Percentiles rank a stretch among this genome's conserved stretches.
Conservation (phyloP, 1,140 invertebrate genomes). For the Apis florea region DNA sequence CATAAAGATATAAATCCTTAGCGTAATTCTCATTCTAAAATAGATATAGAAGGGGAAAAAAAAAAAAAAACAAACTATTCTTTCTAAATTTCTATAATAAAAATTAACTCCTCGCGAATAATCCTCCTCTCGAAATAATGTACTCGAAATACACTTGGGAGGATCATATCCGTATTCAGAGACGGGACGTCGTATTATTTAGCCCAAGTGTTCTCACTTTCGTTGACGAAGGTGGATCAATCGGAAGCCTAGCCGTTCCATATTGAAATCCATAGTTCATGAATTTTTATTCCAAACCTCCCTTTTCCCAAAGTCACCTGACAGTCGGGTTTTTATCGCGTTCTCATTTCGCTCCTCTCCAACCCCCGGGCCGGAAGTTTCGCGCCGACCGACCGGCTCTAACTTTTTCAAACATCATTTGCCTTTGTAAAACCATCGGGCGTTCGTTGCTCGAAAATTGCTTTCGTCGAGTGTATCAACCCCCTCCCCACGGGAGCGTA, state of each 20-base stretch:
- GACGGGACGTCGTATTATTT: constrained; percentile 14
- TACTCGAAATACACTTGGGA: no score
- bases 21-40: no score
- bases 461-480: constrained; percentile 55
- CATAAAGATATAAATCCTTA: no score
- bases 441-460: constrained; percentile 51
- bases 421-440: constrained; percentile 44
- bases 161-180: no score
- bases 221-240: background rate
- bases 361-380: constrained; percentile 15
- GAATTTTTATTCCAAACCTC: constrained; percentile 38
- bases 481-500: constrained; percentile 46
- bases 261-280: constrained; percentile 52
- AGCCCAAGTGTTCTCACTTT: background rate
- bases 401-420: constrained; percentile 60
- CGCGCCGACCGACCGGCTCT: constrained; percentile 13
- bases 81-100: no score
- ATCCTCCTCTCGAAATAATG: no score
- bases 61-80: no score
- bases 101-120: no score
- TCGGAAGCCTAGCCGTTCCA: constrained; percentile 8
- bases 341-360: constrained; percentile 22
- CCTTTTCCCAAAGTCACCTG: background rate
- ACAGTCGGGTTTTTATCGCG: background rate
- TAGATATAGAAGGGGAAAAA: no score